Base-by-base conservation (phyloP, 2,113 vertebrate genomes). In the Rattus rattus region DNA sequence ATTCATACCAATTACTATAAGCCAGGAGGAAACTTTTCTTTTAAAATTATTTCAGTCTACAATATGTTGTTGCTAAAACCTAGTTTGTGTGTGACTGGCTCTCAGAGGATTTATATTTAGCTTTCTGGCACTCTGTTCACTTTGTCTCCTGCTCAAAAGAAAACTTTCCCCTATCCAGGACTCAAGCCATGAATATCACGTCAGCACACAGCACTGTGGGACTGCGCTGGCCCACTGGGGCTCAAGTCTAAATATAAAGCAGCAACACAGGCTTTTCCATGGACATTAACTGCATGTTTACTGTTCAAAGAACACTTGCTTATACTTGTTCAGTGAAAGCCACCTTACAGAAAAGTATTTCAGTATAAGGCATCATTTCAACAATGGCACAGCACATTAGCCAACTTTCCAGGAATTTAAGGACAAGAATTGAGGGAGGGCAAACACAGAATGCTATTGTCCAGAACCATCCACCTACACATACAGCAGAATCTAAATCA, bases 71-170 rank as follows among this genome's bases (percentile, higher is more conserved):
- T 96, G 14, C 69, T 92, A 65, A 85, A 56, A 95, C 70, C 47
- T 75, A 39, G 76, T 59, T 76, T 91, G 43, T 33, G n/a, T n/a
- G n/a, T 47, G n/a, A 69, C 61, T 96, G 39, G 63, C 76, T 95
- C 91, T 76, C 69, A 52, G 10, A 65, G 79, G 80, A 59, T 84
- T 89, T 97, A 96, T 97, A 94, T 97, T 97, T 97, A 97, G 96
- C 47, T 72, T 96, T 63, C 91, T 95, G 94, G 86, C 92, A 63
- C 86, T 95, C 92, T 89, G 85, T 93, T 91, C 93, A 93, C 93
- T 92, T 90, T 76, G 94, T 56, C 75, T 87, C 70, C 70, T 93
- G 61, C 95, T 94, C 85, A 70, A 76, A 93, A 90, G 80, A 95
- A 83, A 83, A 86, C 52, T 77, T 92, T 80, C 72, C 61, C 70